Conservation (phyloP, 2,888 invertebrate genomes). For the Vannuccia rotundouncinata region DNA sequence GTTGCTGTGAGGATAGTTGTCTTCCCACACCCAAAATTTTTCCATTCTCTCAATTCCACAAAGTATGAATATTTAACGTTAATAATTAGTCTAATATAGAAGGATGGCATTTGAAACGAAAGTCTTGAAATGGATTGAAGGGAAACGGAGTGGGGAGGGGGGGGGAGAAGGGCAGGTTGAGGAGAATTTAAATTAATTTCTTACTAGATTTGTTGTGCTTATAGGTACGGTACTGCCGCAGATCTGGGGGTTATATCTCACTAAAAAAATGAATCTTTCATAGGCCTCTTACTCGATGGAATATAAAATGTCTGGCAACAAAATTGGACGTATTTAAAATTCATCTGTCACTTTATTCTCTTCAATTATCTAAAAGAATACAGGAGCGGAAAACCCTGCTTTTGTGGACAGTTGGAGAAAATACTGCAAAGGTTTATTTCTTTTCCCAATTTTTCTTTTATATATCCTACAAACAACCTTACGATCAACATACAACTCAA, state of each 20-base stretch:
- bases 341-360: neutral
- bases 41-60: neutral
- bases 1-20: neutral
- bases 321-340: slow-evolving; percentile 6
- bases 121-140: too few species aligned
- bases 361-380: neutral
- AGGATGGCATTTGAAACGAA: neutral
- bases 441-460: too few species aligned
- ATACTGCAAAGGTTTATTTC: too few species aligned
- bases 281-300: too few species aligned
- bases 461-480: too few species aligned
- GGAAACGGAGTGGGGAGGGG: neutral
- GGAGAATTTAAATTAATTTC: neutral
- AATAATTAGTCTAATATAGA: neutral
- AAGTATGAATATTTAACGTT: neutral
- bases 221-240: too few species aligned
- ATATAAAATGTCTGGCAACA: too few species aligned
- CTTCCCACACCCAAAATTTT: neutral
- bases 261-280: too few species aligned
- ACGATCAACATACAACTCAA: too few species aligned
- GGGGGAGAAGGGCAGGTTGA: neutral
- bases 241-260: too few species aligned
- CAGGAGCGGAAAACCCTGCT: neutral
- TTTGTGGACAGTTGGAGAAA: too few species aligned
- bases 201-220: neutral